These are phyloP conservation scores for Otocyon megalotis DNA, from an alignment of 2,113 vertebrate genomes.

Conservation along the genomic window DNA sequence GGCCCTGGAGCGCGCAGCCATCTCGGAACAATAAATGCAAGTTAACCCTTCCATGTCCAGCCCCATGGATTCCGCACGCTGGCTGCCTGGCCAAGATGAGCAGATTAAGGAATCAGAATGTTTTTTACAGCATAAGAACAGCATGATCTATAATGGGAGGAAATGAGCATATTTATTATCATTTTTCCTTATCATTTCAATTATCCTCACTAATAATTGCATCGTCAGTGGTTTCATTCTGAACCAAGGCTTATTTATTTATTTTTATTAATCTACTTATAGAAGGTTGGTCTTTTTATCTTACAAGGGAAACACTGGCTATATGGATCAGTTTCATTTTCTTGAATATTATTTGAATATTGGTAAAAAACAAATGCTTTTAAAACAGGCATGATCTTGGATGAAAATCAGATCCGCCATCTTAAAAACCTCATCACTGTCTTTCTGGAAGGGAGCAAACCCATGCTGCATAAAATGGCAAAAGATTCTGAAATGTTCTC, in stretches of 20 bases:
- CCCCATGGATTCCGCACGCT: neutral
- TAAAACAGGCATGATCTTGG: neutral
- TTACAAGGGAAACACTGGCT: neutral
- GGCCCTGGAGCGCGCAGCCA: neutral
- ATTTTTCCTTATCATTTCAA: neutral
- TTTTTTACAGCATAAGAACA: neutral
- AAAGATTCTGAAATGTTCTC: neutral
- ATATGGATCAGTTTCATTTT: neutral
- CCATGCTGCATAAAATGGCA: neutral
- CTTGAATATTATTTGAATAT: neutral
- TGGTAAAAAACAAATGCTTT: neutral
- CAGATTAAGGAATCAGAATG: neutral
- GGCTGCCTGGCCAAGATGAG: neutral
- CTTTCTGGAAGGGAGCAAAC: neutral
- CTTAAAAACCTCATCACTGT: constrained; percentile 6
- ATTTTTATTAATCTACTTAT: constrained; percentile 32
- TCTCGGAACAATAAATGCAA: neutral
- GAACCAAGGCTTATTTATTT: neutral
- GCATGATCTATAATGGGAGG: neutral
- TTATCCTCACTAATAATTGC: constrained; percentile 6
- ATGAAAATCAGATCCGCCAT: neutral
- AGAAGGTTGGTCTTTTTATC: neutral
- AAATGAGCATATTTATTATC: neutral
- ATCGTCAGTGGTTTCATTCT: neutral
- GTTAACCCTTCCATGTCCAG: neutral